Conservation (phyloP, 2,113 vertebrate genomes). For the Leucopternis melanops region DNA sequence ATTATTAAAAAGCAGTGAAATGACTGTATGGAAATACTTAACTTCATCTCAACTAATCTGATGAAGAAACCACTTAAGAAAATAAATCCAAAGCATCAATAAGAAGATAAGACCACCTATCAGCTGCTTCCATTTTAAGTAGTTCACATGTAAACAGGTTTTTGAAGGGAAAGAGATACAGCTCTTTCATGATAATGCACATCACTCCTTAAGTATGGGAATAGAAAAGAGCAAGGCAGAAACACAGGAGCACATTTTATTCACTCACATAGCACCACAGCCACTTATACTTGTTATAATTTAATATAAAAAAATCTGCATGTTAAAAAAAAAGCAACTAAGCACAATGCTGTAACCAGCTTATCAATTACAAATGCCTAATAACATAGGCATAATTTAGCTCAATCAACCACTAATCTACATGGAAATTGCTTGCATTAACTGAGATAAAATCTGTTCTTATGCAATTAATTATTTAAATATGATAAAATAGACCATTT, state of each 20-base stretch:
- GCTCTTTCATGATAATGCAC: neutral
- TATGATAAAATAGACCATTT: neutral
- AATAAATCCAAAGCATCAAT: neutral
- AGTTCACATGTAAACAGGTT: neutral
- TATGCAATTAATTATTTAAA: neutral
- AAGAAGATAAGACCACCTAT: neutral
- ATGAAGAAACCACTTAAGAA: neutral
- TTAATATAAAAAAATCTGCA: neutral
- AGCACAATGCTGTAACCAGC: neutral
- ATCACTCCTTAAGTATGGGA: neutral
- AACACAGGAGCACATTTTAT: neutral
- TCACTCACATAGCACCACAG: neutral
- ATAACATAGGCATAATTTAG: neutral
- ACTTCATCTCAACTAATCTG: neutral
- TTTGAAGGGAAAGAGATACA: neutral
- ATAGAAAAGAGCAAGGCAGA: neutral
- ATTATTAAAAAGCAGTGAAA: neutral
- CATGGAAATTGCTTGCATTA: neutral
- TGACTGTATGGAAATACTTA: neutral
- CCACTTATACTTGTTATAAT: neutral
- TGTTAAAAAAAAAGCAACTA: neutral
- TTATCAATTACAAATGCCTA: neutral
- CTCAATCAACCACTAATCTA: neutral
- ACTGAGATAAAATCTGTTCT: neutral
- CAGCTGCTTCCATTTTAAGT: neutral